A percentile compares a stretch with the other conserved stretches of the same genome.
Evolutionary conservation across 2,113 vertebrate genomes (phyloP).

Genomic region (Sinocyclocheilus anophthalmus): DNA sequence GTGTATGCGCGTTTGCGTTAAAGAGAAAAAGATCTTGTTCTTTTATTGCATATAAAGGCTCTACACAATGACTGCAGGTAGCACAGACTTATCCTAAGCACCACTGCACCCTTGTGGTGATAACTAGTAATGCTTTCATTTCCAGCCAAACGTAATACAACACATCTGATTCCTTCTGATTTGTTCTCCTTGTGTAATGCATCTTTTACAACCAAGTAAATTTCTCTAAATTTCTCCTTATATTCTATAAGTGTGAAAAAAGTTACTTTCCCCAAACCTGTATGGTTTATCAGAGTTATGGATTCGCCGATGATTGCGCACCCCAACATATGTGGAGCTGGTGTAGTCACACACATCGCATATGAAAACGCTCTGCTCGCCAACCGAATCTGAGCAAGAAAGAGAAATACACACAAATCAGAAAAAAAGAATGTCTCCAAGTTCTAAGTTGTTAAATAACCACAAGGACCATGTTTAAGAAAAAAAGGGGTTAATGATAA

Average conservation of each 20-base stretch:
- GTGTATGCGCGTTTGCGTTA: slow-evolving; percentile 26
- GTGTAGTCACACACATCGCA: slow-evolving; percentile 96
- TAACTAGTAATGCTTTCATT: slow-evolving; percentile 20
- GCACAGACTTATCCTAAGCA: not conserved
- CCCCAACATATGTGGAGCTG: slow-evolving; percentile 92
- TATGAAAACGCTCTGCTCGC: slow-evolving; percentile 83
- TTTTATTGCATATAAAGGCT: slow-evolving; percentile 31
- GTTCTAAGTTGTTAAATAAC: not conserved
- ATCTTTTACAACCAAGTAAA: not conserved
- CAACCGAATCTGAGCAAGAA: slow-evolving; percentile 56
- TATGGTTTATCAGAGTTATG: slow-evolving; percentile 96
- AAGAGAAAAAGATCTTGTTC: slow-evolving; percentile 3
- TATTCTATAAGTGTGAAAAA: not conserved
- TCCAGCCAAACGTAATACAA: not conserved
- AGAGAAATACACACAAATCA: slow-evolving; percentile 1
- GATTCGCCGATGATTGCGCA: slow-evolving; percentile 93
- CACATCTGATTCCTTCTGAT: not conserved
- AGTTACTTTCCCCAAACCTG: slow-evolving; percentile 74
- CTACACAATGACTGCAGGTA: not conserved
- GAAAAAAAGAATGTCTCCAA: not conserved
- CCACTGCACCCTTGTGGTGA: slow-evolving; percentile 67
- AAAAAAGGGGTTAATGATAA: too few species aligned
- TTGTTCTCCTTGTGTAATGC: not conserved
- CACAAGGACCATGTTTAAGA: too few species aligned
- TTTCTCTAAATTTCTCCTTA: too few species aligned